A percentile compares a stretch with the other conserved stretches of the same genome.
phyloP scores from a whole-genome alignment of 2,888 invertebrate species.

The Drosophila peninsularis region DNA sequence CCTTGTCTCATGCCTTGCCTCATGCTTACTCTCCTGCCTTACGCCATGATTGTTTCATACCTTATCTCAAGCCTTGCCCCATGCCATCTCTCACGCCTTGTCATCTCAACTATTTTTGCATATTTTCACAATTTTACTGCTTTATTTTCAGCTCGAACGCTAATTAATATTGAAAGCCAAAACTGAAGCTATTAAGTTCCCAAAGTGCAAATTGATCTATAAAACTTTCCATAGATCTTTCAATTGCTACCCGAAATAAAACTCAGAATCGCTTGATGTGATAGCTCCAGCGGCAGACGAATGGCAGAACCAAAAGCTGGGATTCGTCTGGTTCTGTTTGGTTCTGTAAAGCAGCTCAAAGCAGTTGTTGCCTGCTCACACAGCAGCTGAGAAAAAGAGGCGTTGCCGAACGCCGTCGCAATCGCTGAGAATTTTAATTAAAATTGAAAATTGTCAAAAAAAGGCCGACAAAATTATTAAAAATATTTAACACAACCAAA shows the following conservation, averaged over 20 bases:
- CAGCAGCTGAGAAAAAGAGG: slow-evolving; percentile 13
- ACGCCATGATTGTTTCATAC: too few species aligned
- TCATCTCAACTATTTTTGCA: background rate
- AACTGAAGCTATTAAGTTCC: background rate
- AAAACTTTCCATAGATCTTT: slow-evolving; percentile 60
- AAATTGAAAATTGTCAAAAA: background rate
- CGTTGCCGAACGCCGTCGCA: slow-evolving; percentile 26
- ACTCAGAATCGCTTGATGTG: background rate
- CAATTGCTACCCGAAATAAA: slow-evolving; percentile 22
- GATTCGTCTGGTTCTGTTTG: slow-evolving; percentile 61
- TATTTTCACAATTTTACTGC: background rate
- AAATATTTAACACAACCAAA: too few species aligned
- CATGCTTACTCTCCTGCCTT: too few species aligned
- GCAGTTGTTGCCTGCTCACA: slow-evolving; percentile 50
- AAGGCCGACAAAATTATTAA: too few species aligned
- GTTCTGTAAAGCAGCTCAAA: slow-evolving; percentile 61
- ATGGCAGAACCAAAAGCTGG: slow-evolving; percentile 39
- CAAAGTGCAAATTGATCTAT: slow-evolving; percentile 55
- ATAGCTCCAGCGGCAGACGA: slow-evolving; percentile 31
- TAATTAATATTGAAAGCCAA: background rate
- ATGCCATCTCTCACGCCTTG: too few species aligned
- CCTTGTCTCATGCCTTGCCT: too few species aligned
- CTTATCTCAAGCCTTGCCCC: too few species aligned
- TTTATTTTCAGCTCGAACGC: background rate
- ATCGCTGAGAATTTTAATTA: slow-evolving; percentile 1